Percentiles rank a stretch among this genome's conserved stretches.
phyloP scores from a whole-genome alignment of 2,797 vertebrate genomes.

The Peromyscus aztecus region DNA sequence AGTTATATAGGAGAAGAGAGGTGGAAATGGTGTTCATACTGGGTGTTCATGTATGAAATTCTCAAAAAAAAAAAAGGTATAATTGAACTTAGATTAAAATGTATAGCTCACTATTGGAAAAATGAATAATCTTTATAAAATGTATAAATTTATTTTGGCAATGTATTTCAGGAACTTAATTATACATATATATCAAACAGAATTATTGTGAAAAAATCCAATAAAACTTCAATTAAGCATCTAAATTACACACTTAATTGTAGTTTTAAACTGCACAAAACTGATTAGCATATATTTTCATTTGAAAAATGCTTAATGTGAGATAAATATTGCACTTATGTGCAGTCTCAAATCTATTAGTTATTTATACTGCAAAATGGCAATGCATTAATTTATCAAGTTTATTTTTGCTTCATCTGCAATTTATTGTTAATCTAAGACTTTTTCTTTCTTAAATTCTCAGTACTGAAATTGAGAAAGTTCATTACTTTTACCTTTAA shows the following conservation, averaged over 20 bases:
- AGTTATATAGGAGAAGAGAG: neutral
- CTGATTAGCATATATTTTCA: conserved; percentile 85
- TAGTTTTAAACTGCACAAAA: conserved; percentile 79
- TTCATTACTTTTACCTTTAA: neutral
- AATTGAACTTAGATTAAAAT: conserved; percentile 31
- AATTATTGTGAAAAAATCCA: conserved; percentile 83
- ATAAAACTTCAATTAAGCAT: conserved; percentile 86
- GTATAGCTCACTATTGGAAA: neutral
- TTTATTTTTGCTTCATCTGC: conserved; percentile 61
- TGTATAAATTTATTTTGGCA: conserved; percentile 84
- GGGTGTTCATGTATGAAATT: neutral
- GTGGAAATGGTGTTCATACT: neutral
- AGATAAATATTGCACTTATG: conserved; percentile 80
- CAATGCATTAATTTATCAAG: conserved; percentile 83
- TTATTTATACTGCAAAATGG: conserved; percentile 84
- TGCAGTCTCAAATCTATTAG: conserved; percentile 80
- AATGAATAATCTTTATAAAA: conserved; percentile 32
- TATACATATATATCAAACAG: conserved; percentile 82
- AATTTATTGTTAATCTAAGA: conserved; percentile 39
- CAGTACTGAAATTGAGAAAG: conserved; percentile 9
- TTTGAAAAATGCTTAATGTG: conserved; percentile 83
- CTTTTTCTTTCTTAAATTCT: conserved; percentile 16
- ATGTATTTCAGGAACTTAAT: conserved; percentile 84
- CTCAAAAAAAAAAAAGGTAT: neutral
- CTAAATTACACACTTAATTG: conserved; percentile 85